Base-by-base conservation (phyloP, 2,797 vertebrate genomes). In the Karalla daura region DNA sequence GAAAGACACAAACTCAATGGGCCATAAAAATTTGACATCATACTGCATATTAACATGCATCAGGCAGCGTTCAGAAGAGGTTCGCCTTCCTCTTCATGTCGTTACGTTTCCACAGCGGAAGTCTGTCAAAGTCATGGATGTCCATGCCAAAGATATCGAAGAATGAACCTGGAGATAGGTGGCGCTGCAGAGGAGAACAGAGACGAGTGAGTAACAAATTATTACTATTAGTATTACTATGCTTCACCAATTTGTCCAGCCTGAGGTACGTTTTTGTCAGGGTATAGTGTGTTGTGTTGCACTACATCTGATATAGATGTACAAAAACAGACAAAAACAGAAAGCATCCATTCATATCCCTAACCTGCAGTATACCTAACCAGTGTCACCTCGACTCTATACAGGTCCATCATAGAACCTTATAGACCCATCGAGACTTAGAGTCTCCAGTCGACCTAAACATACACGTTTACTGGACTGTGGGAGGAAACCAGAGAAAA, bases 31-130 rank as follows among this genome's bases (percentile, higher is more conserved):
- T 20, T 24, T 20, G 8, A 63, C 13, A 18, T 27, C n/a, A 3
- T 32, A 32, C 24, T 28, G 40, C 40, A 60, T 51, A 46, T 59
- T 32, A 52, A 39, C n/a, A 5, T 15, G 36, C 23, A 25, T 35
- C 9, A 52, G 50, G 39, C 61, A 23, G 27, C 17, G 12, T 62
- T 87, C 87, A 99, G 92, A 99, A 99, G 82, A 99, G 96, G 83
- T 92, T 93, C n/a, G 93, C 96, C 80, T 85, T 95, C 88, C 95
- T 99, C 94, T 99, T 99, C 94, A 99, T 94, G 82, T 97, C 93
- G 4, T 99, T 99, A 67, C 96, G 95, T 92, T 96, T 97, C 98
- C 98, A 99, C 39, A 98, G 94, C 61, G 98, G 97, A 90, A 98
- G 95, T 84, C 86, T 92, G 92, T 96, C 93, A 81, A 98, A 99